A percentile compares a stretch with the other conserved stretches of the same genome.
Evolutionary conservation across 2,113 vertebrate genomes (phyloP).

Genomic region (Lepus americanus): DNA sequence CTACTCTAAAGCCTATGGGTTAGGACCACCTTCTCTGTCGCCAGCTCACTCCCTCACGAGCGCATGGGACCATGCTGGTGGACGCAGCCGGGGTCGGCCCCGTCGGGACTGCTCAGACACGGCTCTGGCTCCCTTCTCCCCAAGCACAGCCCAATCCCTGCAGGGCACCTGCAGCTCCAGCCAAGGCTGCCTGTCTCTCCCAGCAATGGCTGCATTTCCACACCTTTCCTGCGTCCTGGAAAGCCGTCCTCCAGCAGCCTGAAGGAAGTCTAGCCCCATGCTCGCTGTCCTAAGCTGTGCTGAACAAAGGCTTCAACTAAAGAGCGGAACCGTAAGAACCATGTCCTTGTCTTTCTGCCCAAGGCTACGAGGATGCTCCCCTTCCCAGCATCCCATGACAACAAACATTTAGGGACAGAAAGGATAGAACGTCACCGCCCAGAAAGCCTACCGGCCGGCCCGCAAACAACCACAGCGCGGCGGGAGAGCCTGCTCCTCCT

Average conservation of each 20-base stretch:
- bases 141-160: neutral
- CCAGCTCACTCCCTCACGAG: neutral
- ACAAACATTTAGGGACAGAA: neutral
- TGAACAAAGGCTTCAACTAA: neutral
- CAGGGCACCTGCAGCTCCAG: neutral
- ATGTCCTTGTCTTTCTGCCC: neutral
- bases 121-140: neutral
- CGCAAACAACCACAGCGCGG: too few relatives aligned
- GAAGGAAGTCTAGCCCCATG: rapidly evolving
- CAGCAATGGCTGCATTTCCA: rapidly evolving
- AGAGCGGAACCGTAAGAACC: neutral
- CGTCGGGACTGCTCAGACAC: neutral
- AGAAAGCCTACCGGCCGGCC: neutral
- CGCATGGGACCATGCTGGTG: neutral
- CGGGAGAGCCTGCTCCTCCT: neutral
- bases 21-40: neutral
- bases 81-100: neutral
- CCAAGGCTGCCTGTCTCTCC: neutral
- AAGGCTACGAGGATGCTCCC: neutral
- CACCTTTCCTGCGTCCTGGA: rapidly evolving
- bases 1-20: neutral
- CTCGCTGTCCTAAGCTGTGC: neutral
- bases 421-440: neutral
- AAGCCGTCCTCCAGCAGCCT: neutral
- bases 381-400: neutral